Percentiles rank a stretch among this genome's conserved stretches.
phyloP scores from a whole-genome alignment of 2,797 vertebrate species.

The Corythornis leucogaster region DNA sequence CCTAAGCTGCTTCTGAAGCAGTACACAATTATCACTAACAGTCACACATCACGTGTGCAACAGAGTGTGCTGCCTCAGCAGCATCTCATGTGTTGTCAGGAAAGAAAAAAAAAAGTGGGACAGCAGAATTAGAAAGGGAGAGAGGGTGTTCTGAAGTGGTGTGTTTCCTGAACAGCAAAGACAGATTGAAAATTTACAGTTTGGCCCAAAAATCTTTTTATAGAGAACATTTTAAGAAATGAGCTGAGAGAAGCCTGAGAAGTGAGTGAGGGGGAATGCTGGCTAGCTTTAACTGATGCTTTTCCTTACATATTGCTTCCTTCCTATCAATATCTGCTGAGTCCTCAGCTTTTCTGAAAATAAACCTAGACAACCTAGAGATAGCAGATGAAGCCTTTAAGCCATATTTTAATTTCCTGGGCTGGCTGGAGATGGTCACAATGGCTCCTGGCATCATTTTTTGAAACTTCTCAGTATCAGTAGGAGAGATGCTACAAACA shows the following conservation, averaged over 20 bases:
- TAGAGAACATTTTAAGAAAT: constrained; percentile 2
- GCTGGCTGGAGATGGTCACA: background rate
- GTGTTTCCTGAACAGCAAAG: constrained; percentile 6
- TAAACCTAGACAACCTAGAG: background rate
- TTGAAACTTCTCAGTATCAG: background rate
- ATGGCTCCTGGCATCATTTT: background rate
- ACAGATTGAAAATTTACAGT: constrained; percentile 17
- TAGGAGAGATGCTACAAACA: background rate
- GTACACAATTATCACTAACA: background rate
- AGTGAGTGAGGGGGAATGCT: background rate
- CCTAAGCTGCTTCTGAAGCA: background rate
- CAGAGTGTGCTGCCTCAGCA: background rate
- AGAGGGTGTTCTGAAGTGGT: background rate
- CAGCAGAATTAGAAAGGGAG: background rate
- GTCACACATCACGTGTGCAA: background rate
- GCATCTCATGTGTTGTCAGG: background rate
- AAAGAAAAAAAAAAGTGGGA: background rate
- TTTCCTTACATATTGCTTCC: background rate
- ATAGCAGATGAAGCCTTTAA: background rate
- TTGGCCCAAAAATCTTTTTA: constrained; percentile 21
- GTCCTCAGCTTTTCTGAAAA: constrained; percentile 3
- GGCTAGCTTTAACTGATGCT: background rate
- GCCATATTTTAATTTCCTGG: constrained; percentile 15
- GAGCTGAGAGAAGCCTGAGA: background rate
- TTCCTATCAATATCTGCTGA: background rate